Percentiles rank a stretch among this genome's conserved stretches.
phyloP scores from a whole-genome alignment of 2,113 vertebrate species.

The Puntigrus tetrazona region DNA sequence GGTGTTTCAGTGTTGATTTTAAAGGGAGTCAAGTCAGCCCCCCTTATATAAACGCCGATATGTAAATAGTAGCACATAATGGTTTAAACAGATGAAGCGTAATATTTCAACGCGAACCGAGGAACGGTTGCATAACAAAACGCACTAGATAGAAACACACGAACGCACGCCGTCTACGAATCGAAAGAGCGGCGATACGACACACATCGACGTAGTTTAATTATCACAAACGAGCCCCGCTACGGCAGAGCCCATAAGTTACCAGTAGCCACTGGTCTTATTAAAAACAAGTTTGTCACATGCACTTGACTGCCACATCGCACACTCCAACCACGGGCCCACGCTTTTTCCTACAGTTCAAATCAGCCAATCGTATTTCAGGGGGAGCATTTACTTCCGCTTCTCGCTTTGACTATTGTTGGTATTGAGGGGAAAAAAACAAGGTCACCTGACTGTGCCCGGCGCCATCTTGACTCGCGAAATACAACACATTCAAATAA shows the following conservation, averaged over 20 bases:
- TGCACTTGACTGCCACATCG: conserved; percentile 59
- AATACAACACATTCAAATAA: conserved; percentile 57
- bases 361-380: conserved; percentile 60
- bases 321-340: conserved; percentile 52
- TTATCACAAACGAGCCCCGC: neutral
- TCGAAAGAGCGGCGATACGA: neutral
- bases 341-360: conserved; percentile 52
- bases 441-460: conserved; percentile 67
- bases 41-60: neutral
- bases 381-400: conserved; percentile 57
- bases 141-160: neutral
- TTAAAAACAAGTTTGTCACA: conserved; percentile 52
- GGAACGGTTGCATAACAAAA: neutral
- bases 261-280: conserved; percentile 13
- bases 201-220: neutral
- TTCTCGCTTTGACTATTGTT: conserved; percentile 49
- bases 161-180: neutral
- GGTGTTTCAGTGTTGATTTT: neutral
- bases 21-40: neutral
- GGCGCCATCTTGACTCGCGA: conserved; percentile 66
- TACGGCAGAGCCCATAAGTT: conserved; percentile 18
- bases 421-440: conserved; percentile 54
- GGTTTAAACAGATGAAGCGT: neutral
- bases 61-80: neutral
- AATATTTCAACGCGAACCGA: neutral